Conservation (phyloP, 2,888 invertebrate genomes). For the Macrosiphum euphorbiae region DNA sequence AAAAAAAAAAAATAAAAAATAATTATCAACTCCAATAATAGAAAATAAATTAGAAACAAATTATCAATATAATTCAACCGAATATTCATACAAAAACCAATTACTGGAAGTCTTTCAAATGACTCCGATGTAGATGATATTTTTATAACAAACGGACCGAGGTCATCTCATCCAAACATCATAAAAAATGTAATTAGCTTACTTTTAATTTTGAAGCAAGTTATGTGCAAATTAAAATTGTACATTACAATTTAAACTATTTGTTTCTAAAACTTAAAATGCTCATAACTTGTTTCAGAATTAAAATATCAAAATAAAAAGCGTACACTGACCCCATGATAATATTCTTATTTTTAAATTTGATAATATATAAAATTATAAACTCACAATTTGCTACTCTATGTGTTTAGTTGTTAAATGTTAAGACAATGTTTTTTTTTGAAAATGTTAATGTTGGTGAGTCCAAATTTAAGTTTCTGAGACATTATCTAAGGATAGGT, state of each 20-base stretch:
- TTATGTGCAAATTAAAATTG: not conserved
- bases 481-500: too few relatives aligned
- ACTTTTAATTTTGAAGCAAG: not conserved
- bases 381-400: not conserved
- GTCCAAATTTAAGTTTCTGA: not conserved
- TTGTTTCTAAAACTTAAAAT: not conserved
- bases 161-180: not conserved
- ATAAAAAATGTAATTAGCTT: not conserved
- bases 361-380: not conserved
- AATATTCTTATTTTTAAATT: not conserved
- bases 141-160: not conserved
- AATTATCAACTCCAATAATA: not conserved
- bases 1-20: not conserved
- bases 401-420: not conserved
- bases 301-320: not conserved
- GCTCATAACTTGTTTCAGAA: not conserved
- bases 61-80: not conserved
- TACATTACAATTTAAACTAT: not conserved
- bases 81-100: not conserved
- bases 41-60: not conserved
- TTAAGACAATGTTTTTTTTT: too few relatives aligned
- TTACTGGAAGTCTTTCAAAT: not conserved
- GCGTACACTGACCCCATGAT: not conserved
- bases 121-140: not conserved
- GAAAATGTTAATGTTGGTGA: not conserved